phyloP scores from a whole-genome alignment of 2,797 vertebrate species.

The Pantherophis alleghaniensis region DNA sequence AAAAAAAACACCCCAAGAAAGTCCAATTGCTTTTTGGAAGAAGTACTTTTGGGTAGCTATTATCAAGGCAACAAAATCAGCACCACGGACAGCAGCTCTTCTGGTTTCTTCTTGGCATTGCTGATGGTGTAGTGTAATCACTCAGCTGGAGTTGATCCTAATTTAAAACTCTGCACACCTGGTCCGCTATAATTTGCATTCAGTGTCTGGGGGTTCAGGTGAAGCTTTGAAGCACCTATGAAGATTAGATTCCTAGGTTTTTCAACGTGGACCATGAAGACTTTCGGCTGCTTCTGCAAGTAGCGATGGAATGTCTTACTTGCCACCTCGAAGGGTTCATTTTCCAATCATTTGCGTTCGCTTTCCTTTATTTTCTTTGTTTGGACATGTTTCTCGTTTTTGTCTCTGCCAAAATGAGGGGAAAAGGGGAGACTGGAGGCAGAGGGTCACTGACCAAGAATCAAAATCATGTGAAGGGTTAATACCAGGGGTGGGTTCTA shows the following conservation, averaged over 20 bases:
- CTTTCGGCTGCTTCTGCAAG: not conserved
- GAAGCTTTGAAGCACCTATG: not conserved
- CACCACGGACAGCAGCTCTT: not conserved
- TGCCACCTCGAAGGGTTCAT: not conserved
- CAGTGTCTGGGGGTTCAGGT: not conserved
- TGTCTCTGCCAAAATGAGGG: not conserved
- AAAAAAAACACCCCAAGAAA: no score
- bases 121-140: no score
- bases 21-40: no score
- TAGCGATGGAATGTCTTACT: not conserved
- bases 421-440: not conserved
- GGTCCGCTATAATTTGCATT: not conserved
- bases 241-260: not conserved
- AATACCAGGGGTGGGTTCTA: no score
- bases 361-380: not conserved
- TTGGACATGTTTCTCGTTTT: not conserved
- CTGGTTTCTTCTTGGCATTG: no score
- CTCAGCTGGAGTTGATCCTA: not conserved
- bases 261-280: not conserved
- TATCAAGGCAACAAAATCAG: not conserved
- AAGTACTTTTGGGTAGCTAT: not conserved
- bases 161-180: not conserved
- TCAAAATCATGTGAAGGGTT: no score
- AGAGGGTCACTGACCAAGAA: not conserved
- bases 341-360: not conserved